Percentiles rank a stretch among this genome's conserved stretches.
These are phyloP conservation scores for Eulemur albifrons DNA, from an alignment of 2,797 vertebrate species.

Conservation along the genomic window DNA sequence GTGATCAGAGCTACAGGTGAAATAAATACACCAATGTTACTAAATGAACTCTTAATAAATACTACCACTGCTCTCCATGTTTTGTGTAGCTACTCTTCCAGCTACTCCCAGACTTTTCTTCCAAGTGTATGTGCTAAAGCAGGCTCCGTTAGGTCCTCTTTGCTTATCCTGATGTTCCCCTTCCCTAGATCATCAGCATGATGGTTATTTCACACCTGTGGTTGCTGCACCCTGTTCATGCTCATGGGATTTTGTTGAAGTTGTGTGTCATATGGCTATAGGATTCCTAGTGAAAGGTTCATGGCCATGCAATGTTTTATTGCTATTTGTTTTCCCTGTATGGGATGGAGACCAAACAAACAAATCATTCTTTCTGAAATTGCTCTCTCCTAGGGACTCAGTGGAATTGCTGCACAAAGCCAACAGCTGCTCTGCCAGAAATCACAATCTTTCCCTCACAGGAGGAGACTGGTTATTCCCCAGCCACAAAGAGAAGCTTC, in stretches of 20 bases:
- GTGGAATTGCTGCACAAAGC: slow-evolving; percentile 23
- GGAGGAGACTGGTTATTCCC: background rate
- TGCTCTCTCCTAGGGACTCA: background rate
- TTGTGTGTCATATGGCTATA: background rate
- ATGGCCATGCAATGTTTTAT: background rate
- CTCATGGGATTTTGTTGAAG: background rate
- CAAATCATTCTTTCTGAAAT: slow-evolving; percentile 45
- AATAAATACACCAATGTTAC: background rate
- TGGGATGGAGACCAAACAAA: slow-evolving; percentile 30
- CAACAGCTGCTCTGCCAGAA: background rate
- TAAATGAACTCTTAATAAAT: background rate
- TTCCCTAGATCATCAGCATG: background rate
- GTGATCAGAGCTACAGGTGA: background rate
- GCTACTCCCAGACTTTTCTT: background rate
- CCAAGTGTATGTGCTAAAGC: background rate
- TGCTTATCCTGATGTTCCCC: background rate
- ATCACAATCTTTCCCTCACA: slow-evolving; percentile 3
- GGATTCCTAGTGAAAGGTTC: background rate
- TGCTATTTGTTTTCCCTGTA: slow-evolving; percentile 35
- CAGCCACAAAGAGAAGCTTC: background rate
- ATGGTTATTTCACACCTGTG: background rate
- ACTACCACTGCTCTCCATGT: background rate
- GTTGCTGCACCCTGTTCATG: background rate
- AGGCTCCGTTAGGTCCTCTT: background rate
- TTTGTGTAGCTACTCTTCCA: background rate